Conservation (phyloP, 1,140 invertebrate species). For the Theocolax elegans region DNA sequence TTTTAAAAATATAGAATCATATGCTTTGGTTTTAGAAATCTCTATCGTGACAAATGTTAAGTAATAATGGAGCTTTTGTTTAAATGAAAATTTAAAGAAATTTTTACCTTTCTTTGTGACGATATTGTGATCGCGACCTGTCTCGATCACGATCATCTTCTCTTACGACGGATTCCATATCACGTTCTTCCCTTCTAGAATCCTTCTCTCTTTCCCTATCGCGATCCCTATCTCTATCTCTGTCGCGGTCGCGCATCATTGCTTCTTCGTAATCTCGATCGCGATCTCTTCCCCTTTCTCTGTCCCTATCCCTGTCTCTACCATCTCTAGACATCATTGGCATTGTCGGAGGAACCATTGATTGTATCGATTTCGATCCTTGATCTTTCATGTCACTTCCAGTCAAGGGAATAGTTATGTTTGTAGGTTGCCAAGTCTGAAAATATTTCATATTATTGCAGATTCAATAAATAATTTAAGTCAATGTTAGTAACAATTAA, state of each 20-base stretch:
- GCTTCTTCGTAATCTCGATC: constrained; percentile 56
- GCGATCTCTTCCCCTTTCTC: constrained; percentile 60
- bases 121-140: constrained; percentile 62
- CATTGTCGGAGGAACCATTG: constrained; percentile 64
- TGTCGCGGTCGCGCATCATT: constrained; percentile 55
- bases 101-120: constrained; percentile 63
- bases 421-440: constrained; percentile 63
- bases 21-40: too few relatives aligned
- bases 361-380: constrained; percentile 61
- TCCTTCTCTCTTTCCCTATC: constrained; percentile 64
- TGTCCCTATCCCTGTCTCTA: constrained; percentile 55
- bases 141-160: constrained; percentile 64
- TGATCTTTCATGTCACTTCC: constrained; percentile 64
- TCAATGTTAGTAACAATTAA: too few relatives aligned
- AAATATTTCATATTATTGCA: constrained; percentile 23
- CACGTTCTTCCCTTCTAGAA: constrained; percentile 63
- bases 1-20: too few relatives aligned
- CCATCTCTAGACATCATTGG: constrained; percentile 62
- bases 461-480: too few relatives aligned
- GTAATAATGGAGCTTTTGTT: too few relatives aligned
- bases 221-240: constrained; percentile 58
- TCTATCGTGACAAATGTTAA: too few relatives aligned
- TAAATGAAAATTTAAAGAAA: background rate
- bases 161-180: constrained; percentile 59
- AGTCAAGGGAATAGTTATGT: constrained; percentile 60